A percentile compares a stretch with the other conserved stretches of the same genome.
Conservation (phyloP, 2,888 invertebrate genomes). For the Gortyna flavago region DNA sequence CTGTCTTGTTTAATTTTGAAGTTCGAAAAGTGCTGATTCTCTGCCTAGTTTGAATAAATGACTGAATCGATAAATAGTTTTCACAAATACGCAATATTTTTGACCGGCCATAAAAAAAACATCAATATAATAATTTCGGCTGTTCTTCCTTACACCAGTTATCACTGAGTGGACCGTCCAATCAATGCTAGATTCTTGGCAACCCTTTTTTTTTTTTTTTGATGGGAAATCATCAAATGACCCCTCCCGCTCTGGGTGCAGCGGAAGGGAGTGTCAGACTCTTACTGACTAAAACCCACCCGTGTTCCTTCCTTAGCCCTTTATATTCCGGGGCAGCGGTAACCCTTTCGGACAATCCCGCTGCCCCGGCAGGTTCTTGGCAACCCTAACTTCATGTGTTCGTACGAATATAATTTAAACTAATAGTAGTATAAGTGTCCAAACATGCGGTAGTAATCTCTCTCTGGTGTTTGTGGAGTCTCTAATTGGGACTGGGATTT, state of each 20-base stretch:
- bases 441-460: conserved; percentile 6
- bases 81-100: background rate
- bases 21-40: no score
- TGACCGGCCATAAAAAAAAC: background rate
- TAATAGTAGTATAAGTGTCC: conserved; percentile 28
- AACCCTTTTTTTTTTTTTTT: no score
- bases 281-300: no score
- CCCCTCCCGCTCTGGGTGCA: no score
- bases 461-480: background rate
- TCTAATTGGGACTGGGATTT: background rate
- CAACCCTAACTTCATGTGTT: conserved; percentile 19
- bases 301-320: no score
- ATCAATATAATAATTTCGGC: background rate
- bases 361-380: conserved; percentile 30
- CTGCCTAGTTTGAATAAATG: no score
- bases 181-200: conserved; percentile 22
- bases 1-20: no score
- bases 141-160: background rate
- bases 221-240: no score
- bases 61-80: background rate
- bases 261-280: no score
- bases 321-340: no score
- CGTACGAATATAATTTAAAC: conserved; percentile 26
- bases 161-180: conserved; percentile 12
- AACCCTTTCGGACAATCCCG: no score